phyloP scores from a whole-genome alignment of 2,113 vertebrate genomes.

The Acrocephalus arundinaceus region DNA sequence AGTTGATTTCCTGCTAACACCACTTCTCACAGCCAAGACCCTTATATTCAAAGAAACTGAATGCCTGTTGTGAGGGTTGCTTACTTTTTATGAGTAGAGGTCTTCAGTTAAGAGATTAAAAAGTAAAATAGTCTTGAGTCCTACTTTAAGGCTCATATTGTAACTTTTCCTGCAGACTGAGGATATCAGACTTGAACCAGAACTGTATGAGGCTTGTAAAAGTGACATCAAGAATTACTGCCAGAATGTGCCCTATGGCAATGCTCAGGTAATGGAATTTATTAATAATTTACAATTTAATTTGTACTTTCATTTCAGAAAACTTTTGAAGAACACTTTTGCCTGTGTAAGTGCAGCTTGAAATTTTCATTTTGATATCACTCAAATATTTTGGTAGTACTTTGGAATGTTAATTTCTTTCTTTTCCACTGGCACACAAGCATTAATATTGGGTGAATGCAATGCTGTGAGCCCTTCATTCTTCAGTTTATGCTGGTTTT shows the following conservation, averaged over 20 bases:
- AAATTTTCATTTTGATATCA: background rate
- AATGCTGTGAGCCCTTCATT: background rate
- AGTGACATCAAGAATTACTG: conserved; percentile 88
- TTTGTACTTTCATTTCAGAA: conserved; percentile 2
- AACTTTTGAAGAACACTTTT: background rate
- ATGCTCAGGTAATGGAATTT: conserved; percentile 85
- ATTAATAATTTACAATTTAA: conserved; percentile 17
- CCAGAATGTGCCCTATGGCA: conserved; percentile 88
- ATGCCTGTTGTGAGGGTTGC: background rate
- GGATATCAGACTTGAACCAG: conserved; percentile 94
- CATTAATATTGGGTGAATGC: background rate
- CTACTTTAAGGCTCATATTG: background rate
- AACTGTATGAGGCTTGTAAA: conserved; percentile 91
- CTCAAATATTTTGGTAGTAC: background rate
- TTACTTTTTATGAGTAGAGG: background rate
- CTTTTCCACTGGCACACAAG: background rate
- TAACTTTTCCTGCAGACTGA: conserved; percentile 80
- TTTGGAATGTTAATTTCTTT: background rate
- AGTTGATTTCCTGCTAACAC: background rate
- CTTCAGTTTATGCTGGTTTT: background rate
- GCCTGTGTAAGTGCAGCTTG: background rate
- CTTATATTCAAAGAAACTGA: background rate
- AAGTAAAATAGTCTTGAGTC: background rate
- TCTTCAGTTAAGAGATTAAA: background rate
- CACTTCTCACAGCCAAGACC: background rate